Evolutionary conservation across 2,888 invertebrate species (phyloP).

Genomic region (Coremacera marginata): DNA sequence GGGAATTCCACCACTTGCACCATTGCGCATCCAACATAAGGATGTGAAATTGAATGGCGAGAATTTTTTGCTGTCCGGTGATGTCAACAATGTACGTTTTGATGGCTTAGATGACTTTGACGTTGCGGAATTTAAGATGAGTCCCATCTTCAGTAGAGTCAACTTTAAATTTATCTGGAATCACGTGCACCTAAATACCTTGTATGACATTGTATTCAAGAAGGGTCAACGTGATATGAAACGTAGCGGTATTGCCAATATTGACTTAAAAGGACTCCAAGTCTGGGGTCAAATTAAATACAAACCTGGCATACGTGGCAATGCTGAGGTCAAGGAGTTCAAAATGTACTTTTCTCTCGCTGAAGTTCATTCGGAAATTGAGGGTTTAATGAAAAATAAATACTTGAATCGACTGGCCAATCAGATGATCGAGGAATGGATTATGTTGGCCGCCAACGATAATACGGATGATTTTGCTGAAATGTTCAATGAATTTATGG

Average conservation of each 20-base stretch:
- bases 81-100: constrained; percentile 51
- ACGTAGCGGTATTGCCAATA: constrained; percentile 56
- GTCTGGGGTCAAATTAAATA: constrained; percentile 56
- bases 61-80: constrained; percentile 47
- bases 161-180: constrained; percentile 54
- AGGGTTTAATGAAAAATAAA: constrained; percentile 55
- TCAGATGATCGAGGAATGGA: constrained; percentile 60
- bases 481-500: constrained; percentile 48
- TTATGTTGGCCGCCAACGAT: constrained; percentile 59
- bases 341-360: constrained; percentile 52
- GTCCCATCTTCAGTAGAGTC: constrained; percentile 49
- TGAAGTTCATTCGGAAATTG: constrained; percentile 58
- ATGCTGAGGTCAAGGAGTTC: constrained; percentile 55
- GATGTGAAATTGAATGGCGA: constrained; percentile 46
- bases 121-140: constrained; percentile 49
- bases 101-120: constrained; percentile 59
- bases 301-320: constrained; percentile 48
- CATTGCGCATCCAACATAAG: constrained; percentile 49
- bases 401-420: constrained; percentile 60
- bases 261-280: constrained; percentile 55
- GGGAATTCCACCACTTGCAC: constrained; percentile 61
- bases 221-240: constrained; percentile 37
- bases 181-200: constrained; percentile 52
- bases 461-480: constrained; percentile 56
- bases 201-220: constrained; percentile 54